phyloP scores from a whole-genome alignment of 2,888 invertebrate genomes.

The Drosophila imparisetae region DNA sequence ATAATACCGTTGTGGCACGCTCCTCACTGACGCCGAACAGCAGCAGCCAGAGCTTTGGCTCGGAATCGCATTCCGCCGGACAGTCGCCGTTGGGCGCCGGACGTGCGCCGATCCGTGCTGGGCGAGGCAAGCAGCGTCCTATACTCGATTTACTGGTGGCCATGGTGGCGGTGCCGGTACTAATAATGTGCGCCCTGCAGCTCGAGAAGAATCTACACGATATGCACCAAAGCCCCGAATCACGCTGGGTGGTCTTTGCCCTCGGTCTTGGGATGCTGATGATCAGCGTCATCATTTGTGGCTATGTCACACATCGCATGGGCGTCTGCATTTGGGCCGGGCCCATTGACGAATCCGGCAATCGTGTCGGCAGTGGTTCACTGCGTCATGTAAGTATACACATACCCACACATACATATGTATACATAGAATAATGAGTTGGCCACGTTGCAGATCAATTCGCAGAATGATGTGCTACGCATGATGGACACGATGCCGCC shows the following conservation, averaged over 20 bases:
- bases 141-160: slow-evolving; percentile 84
- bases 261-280: slow-evolving; percentile 84
- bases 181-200: slow-evolving; percentile 84
- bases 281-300: slow-evolving; percentile 84
- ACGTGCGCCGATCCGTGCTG: slow-evolving; percentile 25
- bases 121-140: slow-evolving; percentile 78
- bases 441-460: slow-evolving; percentile 78
- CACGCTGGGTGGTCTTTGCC: slow-evolving; percentile 84
- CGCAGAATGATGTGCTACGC: slow-evolving; percentile 83
- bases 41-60: slow-evolving; percentile 57
- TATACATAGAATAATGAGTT: neutral
- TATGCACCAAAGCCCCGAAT: slow-evolving; percentile 82
- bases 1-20: slow-evolving; percentile 75
- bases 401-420: neutral
- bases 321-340: slow-evolving; percentile 85
- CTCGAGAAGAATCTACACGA: slow-evolving; percentile 84
- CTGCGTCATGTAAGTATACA: slow-evolving; percentile 74
- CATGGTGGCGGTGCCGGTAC: slow-evolving; percentile 84
- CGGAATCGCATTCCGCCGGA: slow-evolving; percentile 20
- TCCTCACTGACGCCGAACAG: slow-evolving; percentile 66
- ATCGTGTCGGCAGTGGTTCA: slow-evolving; percentile 63
- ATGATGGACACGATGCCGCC: slow-evolving; percentile 84
- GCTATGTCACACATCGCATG: slow-evolving; percentile 85
- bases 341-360: slow-evolving; percentile 83
- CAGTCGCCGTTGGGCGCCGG: slow-evolving; percentile 18